These are phyloP conservation scores for Apamea monoglypha DNA, from an alignment of 2,888 invertebrate genomes.

Conservation along the genomic window DNA sequence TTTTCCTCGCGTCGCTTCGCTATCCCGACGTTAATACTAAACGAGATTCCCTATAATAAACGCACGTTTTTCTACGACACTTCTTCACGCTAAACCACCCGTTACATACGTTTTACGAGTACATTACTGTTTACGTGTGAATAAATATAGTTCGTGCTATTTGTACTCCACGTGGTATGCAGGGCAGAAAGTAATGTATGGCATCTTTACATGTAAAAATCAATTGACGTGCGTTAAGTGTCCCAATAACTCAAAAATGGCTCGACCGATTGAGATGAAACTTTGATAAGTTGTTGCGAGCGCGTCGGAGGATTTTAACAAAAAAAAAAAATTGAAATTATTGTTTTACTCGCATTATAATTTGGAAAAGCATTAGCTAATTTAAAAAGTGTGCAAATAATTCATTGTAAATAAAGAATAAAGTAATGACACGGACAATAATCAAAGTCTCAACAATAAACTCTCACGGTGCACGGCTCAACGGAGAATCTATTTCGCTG, in stretches of 20 bases:
- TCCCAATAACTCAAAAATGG: not conserved
- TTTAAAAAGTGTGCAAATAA: too few species aligned
- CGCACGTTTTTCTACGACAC: constrained; percentile 23
- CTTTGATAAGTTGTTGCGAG: not conserved
- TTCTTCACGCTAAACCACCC: constrained; percentile 41
- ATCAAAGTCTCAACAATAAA: constrained; percentile 31
- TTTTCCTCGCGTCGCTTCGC: constrained; percentile 62
- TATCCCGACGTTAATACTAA: constrained; percentile 67
- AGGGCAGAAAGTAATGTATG: not conserved
- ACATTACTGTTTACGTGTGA: constrained; percentile 31
- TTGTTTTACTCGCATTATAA: too few species aligned
- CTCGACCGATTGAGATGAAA: not conserved
- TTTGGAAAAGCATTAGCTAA: too few species aligned
- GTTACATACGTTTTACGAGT: constrained; percentile 38
- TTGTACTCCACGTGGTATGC: not conserved
- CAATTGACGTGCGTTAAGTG: not conserved
- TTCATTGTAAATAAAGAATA: not conserved
- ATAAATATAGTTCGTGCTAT: constrained; percentile 19
- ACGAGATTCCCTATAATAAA: constrained; percentile 62
- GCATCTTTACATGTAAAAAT: not conserved
- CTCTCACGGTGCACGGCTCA: constrained; percentile 17
- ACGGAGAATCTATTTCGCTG: constrained; percentile 44
- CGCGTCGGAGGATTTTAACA: not conserved
- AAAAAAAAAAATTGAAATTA: not conserved
- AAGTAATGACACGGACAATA: constrained; percentile 8